Evolutionary conservation across 2,113 vertebrate species (phyloP).

Genomic region (Prionailurus viverrinus): DNA sequence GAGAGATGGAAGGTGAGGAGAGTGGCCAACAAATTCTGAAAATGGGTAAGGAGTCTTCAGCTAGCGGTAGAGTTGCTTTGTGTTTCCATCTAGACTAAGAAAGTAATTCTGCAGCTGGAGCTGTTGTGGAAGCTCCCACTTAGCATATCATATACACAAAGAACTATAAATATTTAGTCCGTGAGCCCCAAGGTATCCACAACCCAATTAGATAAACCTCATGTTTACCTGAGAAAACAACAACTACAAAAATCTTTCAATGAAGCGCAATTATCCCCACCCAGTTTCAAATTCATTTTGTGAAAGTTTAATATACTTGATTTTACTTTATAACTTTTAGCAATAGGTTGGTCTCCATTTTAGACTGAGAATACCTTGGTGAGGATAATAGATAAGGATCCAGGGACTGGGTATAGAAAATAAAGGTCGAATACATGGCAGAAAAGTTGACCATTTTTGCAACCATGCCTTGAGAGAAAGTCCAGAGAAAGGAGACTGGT

Average conservation of each 20-base stretch:
- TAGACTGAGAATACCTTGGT: background rate
- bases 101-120: background rate
- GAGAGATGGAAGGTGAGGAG: background rate
- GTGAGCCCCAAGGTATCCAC: background rate
- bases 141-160: background rate
- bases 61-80: background rate
- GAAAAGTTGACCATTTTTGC: background rate
- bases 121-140: background rate
- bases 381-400: background rate
- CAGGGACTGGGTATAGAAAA: background rate
- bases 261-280: background rate
- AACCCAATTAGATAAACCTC: background rate
- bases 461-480: background rate
- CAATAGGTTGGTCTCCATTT: background rate
- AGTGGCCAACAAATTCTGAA: background rate
- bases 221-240: background rate
- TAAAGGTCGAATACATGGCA: background rate
- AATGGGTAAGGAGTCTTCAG: background rate
- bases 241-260: background rate
- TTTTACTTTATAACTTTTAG: conserved; percentile 41
- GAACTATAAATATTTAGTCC: conserved; percentile 38
- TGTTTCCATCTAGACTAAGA: conserved; percentile 1
- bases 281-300: background rate
- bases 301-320: background rate
- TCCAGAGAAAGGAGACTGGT: background rate